Evolutionary conservation across 1,140 invertebrate genomes (phyloP), one percentile per base, ranked within the genome.

Genomic region (Neodiprion virginianus): DNA sequence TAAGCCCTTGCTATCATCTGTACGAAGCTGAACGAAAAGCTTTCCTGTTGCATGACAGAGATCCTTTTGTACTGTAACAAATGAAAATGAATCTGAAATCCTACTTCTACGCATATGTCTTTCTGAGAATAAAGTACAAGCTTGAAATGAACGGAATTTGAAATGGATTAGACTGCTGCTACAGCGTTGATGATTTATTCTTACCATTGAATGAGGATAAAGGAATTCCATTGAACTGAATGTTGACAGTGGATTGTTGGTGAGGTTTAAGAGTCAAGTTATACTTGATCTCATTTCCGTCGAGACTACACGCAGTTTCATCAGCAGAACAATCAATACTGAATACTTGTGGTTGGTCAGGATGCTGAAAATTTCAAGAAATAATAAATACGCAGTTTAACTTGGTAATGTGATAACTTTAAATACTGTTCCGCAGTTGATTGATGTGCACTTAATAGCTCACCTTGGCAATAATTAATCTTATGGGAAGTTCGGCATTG

Each of bases 381-480:
- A n/a, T 28, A 75, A 77, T 65, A 69, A 69, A 65, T 65, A 65
- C 7, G 4, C 7, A 65, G 1, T 14, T 17, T 14, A 65, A 14
- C 17, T 65, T 65, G 12, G 12, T 65, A 65, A 65, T 65, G 61
- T 65, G 17, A 65, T 65, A 61, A 61, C 11, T 61, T 17, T 8
- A 4, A 61, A 5, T 61, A 61, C n/a, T 40, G 28, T 61, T 61
- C 53, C 11, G 53, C n/a, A 61, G 3, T 4, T 14, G 11, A 40
- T 5, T 8, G 53, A 61, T 14, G 53, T 17, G 53, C 28, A 61
- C 5, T 61, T 17, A 14, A 5, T 23, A 75, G 75, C 66, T 80
- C 72, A 87, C 86, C 69, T 87, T 80, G 72, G 74, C 12, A 67
- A 88, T 81, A 21, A 71, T 77, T 1, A 87, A 50, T 61, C 80